Conservation (phyloP, 2,113 vertebrate genomes). For the Odobenus rosmarus region DNA sequence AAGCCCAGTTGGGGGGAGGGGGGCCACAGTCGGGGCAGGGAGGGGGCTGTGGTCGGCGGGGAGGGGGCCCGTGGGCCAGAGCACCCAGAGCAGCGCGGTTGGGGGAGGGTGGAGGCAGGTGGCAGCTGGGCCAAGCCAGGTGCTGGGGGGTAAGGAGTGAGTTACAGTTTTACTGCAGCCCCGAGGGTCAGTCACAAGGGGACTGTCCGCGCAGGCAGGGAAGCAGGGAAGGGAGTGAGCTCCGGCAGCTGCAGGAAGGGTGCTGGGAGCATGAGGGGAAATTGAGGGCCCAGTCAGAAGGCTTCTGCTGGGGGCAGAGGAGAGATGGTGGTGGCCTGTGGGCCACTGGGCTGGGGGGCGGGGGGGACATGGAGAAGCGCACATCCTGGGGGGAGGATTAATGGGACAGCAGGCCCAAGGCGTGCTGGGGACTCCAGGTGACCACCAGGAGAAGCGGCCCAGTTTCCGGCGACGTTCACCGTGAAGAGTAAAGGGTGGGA, state of each 20-base stretch:
- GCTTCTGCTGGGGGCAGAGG: not conserved
- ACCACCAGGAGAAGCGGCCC: not conserved
- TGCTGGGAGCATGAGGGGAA: rapidly evolving
- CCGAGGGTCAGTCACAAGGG: not conserved
- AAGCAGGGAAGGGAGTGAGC: not conserved
- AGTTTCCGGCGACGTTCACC: not conserved
- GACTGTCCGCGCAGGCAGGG: too few relatives aligned
- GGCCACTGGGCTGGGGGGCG: not conserved
- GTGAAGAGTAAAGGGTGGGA: not conserved
- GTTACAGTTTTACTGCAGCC: not conserved
- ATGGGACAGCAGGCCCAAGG: not conserved
- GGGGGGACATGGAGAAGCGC: not conserved
- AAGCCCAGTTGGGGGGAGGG: rapidly evolving
- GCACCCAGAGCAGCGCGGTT: rapidly evolving
- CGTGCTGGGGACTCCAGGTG: not conserved
- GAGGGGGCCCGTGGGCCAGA: not conserved
- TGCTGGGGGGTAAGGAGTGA: not conserved
- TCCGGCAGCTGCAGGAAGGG: too few relatives aligned
- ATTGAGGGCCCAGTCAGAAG: not conserved
- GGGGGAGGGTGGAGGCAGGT: not conserved
- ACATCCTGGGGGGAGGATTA: not conserved
- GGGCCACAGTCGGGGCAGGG: too few relatives aligned
- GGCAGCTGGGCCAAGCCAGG: too few relatives aligned
- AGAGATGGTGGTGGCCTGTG: not conserved
- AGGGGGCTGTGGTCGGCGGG: not conserved